Conservation (phyloP, 2,113 vertebrate genomes). For the Ophiodon elongatus region DNA sequence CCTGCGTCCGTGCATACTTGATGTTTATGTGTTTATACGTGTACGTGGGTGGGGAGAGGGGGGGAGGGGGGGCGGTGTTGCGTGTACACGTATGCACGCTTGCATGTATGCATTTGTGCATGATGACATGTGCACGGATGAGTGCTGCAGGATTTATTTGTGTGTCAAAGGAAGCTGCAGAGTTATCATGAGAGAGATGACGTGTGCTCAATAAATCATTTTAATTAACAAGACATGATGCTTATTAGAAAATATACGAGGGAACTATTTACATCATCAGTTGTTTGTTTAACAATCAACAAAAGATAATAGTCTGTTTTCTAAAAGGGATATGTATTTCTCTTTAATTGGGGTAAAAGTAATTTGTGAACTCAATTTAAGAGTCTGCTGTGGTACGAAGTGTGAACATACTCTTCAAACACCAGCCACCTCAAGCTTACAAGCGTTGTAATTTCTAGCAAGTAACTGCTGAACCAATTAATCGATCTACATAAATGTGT, state of each 20-base stretch:
- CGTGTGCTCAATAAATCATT: neutral
- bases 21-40: constrained; percentile 30
- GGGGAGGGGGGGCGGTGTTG: neutral
- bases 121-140: neutral
- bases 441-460: neutral
- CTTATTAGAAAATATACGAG: neutral
- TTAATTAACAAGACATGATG: neutral
- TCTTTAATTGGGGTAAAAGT: neutral
- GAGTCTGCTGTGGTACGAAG: neutral
- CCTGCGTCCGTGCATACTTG: constrained; percentile 35
- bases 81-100: constrained; percentile 5
- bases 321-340: neutral
- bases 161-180: constrained; percentile 7
- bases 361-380: neutral
- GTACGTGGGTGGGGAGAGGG: constrained; percentile 8
- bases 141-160: constrained; percentile 10
- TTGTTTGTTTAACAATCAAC: constrained; percentile 3
- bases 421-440: neutral
- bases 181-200: constrained; percentile 10
- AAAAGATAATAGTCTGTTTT: neutral
- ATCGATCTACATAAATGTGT: neutral
- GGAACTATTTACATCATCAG: neutral
- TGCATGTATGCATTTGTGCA: constrained; percentile 11
- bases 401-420: neutral
- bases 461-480: neutral